Evolutionary conservation across 2,888 invertebrate genomes (phyloP).

Genomic region (Gordius sp.): DNA sequence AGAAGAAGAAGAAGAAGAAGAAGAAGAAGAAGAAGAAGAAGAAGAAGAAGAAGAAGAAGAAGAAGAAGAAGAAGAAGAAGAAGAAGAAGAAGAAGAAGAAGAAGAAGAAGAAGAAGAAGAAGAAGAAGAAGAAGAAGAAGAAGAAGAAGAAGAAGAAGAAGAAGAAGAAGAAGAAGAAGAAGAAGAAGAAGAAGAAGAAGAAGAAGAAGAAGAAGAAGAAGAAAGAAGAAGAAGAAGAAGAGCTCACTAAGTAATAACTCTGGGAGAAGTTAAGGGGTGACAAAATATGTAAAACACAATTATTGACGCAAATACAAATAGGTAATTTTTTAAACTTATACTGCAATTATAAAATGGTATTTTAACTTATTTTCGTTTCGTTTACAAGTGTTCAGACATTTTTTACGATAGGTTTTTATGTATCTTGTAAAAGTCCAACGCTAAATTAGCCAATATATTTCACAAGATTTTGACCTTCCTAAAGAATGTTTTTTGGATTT

Average conservation of each 20-base stretch:
- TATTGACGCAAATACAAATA: no score
- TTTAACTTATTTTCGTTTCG: no score
- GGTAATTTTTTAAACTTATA: no score
- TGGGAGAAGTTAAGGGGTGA: background rate
- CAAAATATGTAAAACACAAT: background rate
- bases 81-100: background rate
- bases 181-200: background rate
- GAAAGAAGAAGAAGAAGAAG: background rate
- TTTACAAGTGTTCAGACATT: no score
- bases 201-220: conserved; percentile 5
- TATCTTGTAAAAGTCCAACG: no score
- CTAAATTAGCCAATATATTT: no score
- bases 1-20: background rate
- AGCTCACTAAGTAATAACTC: background rate
- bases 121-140: background rate
- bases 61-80: background rate
- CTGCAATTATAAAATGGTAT: no score
- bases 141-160: conserved; percentile 1
- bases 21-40: background rate
- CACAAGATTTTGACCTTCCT: no score
- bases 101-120: background rate
- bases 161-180: background rate
- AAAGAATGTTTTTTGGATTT: no score
- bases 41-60: no score
- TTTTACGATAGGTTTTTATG: no score